These are phyloP conservation scores for Cataglyphis albicans DNA, from an alignment of 2,888 invertebrate species.

Conservation along the genomic window DNA sequence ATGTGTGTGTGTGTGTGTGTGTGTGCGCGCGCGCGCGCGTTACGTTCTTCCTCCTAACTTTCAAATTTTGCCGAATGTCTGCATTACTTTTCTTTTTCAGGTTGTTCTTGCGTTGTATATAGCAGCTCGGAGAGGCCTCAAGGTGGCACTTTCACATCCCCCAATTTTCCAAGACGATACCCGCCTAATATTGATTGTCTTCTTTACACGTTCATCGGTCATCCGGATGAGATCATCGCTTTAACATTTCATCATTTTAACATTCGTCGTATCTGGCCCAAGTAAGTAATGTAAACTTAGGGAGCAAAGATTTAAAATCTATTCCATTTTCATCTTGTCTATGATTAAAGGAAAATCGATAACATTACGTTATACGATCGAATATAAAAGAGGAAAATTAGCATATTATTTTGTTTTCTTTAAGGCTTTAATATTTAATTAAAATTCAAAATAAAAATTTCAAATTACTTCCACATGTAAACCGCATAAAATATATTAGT, in stretches of 20 bases:
- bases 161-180: constrained; percentile 93
- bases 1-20: too few species aligned
- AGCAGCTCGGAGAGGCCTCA: constrained; percentile 93
- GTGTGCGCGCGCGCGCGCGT: neutral
- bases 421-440: neutral
- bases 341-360: neutral
- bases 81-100: constrained; percentile 87
- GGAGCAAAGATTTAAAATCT: neutral
- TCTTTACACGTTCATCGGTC: constrained; percentile 93
- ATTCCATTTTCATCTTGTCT: neutral
- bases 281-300: constrained; percentile 87
- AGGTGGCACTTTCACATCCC: constrained; percentile 93
- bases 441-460: neutral
- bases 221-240: constrained; percentile 93
- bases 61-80: neutral
- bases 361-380: neutral
- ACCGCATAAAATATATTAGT: too few species aligned
- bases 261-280: constrained; percentile 89
- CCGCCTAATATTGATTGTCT: constrained; percentile 92
- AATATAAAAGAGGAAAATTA: neutral
- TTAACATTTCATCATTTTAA: constrained; percentile 93
- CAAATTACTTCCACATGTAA: too few species aligned
- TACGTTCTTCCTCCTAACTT: neutral
- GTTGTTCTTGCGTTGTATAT: constrained; percentile 94
- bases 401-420: neutral